phyloP scores from a whole-genome alignment of 2,113 vertebrate genomes.

The Aegotheles bennettii region DNA sequence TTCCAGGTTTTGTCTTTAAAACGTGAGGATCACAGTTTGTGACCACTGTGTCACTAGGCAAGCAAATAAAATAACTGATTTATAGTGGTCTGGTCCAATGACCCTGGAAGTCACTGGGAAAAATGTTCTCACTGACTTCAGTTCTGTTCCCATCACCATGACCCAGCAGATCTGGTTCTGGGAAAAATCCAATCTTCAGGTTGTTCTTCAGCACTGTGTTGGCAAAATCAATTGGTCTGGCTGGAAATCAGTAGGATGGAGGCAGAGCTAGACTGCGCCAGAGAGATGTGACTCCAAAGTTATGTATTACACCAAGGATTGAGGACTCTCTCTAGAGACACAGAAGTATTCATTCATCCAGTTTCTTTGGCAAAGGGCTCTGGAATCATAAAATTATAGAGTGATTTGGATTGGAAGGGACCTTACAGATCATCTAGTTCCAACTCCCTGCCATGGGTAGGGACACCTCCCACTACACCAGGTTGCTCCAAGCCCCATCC shows the following conservation, averaged over 20 bases:
- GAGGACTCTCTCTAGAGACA: not conserved
- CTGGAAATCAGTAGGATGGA: not conserved
- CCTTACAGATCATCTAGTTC: no score
- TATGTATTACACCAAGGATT: rapidly evolving
- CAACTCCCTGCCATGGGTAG: no score
- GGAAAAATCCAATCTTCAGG: not conserved
- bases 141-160: not conserved
- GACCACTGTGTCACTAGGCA: not conserved
- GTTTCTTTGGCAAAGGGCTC: not conserved
- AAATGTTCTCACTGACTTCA: not conserved
- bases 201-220: not conserved
- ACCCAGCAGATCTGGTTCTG: not conserved
- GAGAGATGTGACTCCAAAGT: not conserved
- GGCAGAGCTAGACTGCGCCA: not conserved
- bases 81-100: not conserved
- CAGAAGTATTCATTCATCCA: not conserved
- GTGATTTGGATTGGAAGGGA: no score
- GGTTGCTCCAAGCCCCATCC: no score
- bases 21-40: not conserved
- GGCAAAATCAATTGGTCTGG: not conserved
- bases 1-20: not conserved
- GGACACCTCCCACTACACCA: no score
- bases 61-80: not conserved
- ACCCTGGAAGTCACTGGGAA: not conserved
- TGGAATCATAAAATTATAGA: no score